A percentile compares a stretch with the other conserved stretches of the same genome.
Conservation (phyloP, 1,140 invertebrate genomes). For the Pomacea maculata region DNA sequence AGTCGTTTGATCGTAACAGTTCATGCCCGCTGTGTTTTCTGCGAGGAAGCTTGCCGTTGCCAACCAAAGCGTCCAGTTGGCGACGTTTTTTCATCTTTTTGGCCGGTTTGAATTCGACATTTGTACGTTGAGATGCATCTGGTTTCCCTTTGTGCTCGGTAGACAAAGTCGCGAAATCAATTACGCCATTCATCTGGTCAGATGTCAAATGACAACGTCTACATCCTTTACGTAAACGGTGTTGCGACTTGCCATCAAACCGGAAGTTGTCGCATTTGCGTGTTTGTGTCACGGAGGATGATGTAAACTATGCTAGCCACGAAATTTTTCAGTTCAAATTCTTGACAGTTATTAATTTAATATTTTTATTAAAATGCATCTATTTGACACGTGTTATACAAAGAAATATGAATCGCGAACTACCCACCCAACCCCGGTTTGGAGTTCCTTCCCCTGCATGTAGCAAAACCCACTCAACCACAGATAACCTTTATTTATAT, state of each 20-base stretch:
- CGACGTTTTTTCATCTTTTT: slow-evolving; percentile 68
- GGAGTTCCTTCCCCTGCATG: no score
- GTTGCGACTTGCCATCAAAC: background rate
- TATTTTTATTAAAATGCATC: no score
- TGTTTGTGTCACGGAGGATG: no score
- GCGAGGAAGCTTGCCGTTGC: slow-evolving; percentile 56
- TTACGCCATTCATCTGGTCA: slow-evolving; percentile 18
- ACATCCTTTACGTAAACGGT: background rate
- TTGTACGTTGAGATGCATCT: slow-evolving; percentile 48
- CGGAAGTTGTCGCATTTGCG: slow-evolving; percentile 3
- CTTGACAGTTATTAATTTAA: no score
- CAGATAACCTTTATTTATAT: no score
- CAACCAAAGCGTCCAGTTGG: slow-evolving; percentile 65
- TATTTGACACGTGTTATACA: no score
- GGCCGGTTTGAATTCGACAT: slow-evolving; percentile 63
- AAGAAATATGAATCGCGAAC: no score
- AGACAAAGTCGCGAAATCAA: slow-evolving; percentile 22
- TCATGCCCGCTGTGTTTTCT: slow-evolving; percentile 59
- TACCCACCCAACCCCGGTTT: no score
- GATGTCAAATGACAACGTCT: background rate
- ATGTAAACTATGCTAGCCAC: slow-evolving; percentile 1
- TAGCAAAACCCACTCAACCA: no score
- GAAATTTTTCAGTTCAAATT: background rate
- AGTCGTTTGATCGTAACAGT: slow-evolving; percentile 54
- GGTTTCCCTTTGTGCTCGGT: slow-evolving; percentile 29